Evolutionary conservation across 30 jellyfish, hydroid and myxozoan species (phyloP), one percentile per base, ranked within the genome.

Genomic region (Pelagia noctiluca): DNA sequence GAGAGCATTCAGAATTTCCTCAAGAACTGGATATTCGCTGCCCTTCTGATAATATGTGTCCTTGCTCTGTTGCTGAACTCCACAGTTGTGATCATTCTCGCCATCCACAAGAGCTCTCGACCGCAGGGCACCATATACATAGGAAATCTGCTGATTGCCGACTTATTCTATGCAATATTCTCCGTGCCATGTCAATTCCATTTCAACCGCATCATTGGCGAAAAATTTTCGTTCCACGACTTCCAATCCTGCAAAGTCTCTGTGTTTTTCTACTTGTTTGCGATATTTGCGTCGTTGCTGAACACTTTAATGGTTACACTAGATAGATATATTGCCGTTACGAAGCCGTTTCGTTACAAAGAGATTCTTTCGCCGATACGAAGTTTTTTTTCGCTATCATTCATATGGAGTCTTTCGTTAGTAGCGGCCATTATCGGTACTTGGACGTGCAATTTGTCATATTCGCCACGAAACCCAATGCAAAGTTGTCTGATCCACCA

Each of bases 301-400:
- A 75, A 75, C 60, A 35, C 63, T 16, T 21, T 54, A 24, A 75
- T 75, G 87, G 87, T 75, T 4, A 75, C 87, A 24, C 35, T 75
- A 3, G 87, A 75, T 60, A 76, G 87, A 10, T 75, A 50, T 50
- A 46, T 75, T 16, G 87, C 87, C 24, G 76, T 75, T 8, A 75
- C 87, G 0, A 33, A 76, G 19, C 87, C 87, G 32, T 75, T 75
- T 50, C 53, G 31, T 33, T 54, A 75, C 60, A 52, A 75, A 33
- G 76, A 75, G 37, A 46, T 75, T 21, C 75, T 75, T 32, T 50
- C 76, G 2, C 63, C 63, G 4, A 19, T 49, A 16, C 76, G 76
- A 11, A 52, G 48, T 0, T 35, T 37, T 25, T 37, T 50, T 4
- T 23, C 54, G 3, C 52, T 75, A 2, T 19, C 60, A 3, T 23